These are phyloP conservation scores for Malaclemys terrapin DNA, from an alignment of 2,113 vertebrate genomes.

Conservation along the genomic window DNA sequence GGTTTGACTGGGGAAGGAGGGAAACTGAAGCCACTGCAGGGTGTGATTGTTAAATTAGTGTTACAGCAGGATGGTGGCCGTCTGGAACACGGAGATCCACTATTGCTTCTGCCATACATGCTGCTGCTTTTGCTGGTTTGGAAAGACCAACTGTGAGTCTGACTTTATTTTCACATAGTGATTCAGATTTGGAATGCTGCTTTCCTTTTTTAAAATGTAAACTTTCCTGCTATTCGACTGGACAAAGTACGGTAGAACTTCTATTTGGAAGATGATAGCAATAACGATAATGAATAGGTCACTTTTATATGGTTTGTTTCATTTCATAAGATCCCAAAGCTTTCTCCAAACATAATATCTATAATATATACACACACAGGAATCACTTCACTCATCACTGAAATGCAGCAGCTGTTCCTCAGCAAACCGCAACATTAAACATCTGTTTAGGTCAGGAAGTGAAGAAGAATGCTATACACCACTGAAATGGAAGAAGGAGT, in stretches of 20 bases:
- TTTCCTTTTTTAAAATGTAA: background rate
- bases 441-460: conserved; percentile 18
- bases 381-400: background rate
- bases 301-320: background rate
- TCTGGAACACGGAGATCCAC: background rate
- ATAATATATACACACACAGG: background rate
- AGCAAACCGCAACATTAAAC: conserved; percentile 16
- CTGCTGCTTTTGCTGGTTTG: background rate
- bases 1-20: background rate
- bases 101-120: background rate
- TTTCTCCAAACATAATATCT: background rate
- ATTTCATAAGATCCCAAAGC: background rate
- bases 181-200: background rate
- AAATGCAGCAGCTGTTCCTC: background rate
- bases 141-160: background rate
- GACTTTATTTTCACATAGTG: background rate
- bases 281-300: background rate
- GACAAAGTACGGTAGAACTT: background rate
- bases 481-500: conserved; percentile 58
- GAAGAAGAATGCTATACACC: conserved; percentile 48
- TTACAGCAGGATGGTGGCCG: fast-evolving
- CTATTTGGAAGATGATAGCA: background rate
- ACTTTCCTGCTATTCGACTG: background rate
- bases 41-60: background rate
- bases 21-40: conserved; percentile 40